These are phyloP conservation scores for Paracanthobrama guichenoti DNA, from an alignment of 2,113 vertebrate genomes.

Conservation along the genomic window DNA sequence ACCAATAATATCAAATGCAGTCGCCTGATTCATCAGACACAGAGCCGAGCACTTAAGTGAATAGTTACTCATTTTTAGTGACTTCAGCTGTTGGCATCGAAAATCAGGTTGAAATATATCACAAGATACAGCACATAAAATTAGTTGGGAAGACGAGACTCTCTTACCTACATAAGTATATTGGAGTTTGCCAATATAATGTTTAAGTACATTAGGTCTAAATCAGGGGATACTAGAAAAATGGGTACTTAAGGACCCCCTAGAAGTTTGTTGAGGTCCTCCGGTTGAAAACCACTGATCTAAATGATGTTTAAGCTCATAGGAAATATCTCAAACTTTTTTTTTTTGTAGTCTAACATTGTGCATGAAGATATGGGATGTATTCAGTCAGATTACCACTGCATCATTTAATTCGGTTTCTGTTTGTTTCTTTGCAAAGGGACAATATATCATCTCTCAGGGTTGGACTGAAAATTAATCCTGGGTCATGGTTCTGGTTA, in stretches of 20 bases:
- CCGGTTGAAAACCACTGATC: too few relatives aligned
- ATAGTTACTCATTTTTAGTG: slow-evolving; percentile 25
- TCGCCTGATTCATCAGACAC: background rate
- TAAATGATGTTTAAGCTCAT: background rate
- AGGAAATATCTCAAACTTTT: background rate
- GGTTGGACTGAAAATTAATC: background rate
- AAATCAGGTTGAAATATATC: background rate
- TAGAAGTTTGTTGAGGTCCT: too few relatives aligned
- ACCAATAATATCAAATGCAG: slow-evolving; percentile 40
- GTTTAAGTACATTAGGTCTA: background rate
- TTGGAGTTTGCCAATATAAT: background rate
- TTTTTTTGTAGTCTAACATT: background rate
- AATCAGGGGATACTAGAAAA: too few relatives aligned
- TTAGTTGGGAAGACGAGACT: background rate
- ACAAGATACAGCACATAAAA: background rate
- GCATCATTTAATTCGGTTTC: background rate
- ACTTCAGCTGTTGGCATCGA: background rate
- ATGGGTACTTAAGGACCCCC: too few relatives aligned
- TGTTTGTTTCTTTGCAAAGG: background rate
- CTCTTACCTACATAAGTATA: background rate
- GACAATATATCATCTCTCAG: background rate
- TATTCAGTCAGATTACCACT: background rate
- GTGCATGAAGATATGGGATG: background rate
- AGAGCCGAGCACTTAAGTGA: background rate
- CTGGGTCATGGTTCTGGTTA: background rate